Evolutionary conservation across 2,113 vertebrate genomes (phyloP), one percentile per base, ranked within the genome.

Genomic region (Megaptera novaeangliae): DNA sequence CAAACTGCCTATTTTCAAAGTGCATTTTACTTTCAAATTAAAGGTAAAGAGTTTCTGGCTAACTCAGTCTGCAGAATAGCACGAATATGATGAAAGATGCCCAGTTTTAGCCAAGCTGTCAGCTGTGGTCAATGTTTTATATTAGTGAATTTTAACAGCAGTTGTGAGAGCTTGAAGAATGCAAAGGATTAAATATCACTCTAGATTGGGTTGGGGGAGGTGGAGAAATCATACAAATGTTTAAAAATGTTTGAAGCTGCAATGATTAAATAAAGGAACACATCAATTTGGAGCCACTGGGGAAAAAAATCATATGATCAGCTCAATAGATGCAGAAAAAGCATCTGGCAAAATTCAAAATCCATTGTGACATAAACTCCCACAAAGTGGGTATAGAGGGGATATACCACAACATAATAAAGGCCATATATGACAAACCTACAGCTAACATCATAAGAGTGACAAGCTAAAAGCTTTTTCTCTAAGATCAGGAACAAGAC

Each of bases 211-310:
- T 80, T 91, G 94, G 85, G 95, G 98, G 92, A 87, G 92, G 95
- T 90, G 94, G 97, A 83, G 92, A 91, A 94, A 97, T 98, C 98
- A 98, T 94, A 97, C 97, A 98, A 99, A 98, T 97, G 98, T 98
- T 99, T 98, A 98, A 99, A 99, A 99, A 98, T 98, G 98, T 99
- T 98, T 98, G 98, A 98, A 98, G 98, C 98, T 98, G 98, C 98
- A 98, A 99, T 99, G 98, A 99, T 99, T 99, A 99, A 99, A 99
- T 99, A 99, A 99, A 99, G 98, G 98, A 99, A 99, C 98, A 98
- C 98, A 99, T 98, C 98, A 99, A 99, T 99, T 99, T 99, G 98
- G 98, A 99, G 98, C 98, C 98, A 98, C 98, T 99, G 98, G 99
- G 21, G 59, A 2, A 61, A 57, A 61, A 61, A 61, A 61, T 61